Conservation (phyloP, 2,797 vertebrate species). For the Galaxias olidus region DNA sequence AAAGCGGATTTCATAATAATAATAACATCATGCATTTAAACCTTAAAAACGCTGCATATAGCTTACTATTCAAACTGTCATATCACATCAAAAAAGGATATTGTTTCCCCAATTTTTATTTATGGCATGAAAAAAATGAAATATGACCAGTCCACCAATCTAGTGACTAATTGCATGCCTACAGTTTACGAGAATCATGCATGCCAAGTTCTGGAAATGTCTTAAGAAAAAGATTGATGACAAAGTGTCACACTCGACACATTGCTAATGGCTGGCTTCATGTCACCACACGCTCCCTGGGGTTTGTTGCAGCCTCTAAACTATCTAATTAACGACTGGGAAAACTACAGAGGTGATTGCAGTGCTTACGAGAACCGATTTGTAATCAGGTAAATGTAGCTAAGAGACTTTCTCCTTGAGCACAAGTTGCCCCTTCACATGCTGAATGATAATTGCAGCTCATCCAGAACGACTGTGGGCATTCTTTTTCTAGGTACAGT, state of each 20-base stretch:
- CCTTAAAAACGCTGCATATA: too few relatives aligned
- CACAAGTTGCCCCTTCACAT: constrained; percentile 58
- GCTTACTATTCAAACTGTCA: too few relatives aligned
- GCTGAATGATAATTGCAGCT: constrained; percentile 67
- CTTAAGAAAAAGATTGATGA: constrained; percentile 36
- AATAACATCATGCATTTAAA: too few relatives aligned
- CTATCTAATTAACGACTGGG: constrained; percentile 57
- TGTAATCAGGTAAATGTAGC: constrained; percentile 60
- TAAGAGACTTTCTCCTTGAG: constrained; percentile 61
- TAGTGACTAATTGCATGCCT: constrained; percentile 37
- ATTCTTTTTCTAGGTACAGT: constrained; percentile 45
- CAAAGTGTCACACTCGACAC: constrained; percentile 39
- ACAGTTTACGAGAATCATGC: constrained; percentile 29
- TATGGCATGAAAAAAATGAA: too few relatives aligned
- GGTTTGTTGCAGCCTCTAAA: constrained; percentile 50
- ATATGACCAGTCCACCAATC: too few relatives aligned
- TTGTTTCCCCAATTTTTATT: too few relatives aligned
- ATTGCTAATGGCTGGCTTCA: constrained; percentile 42
- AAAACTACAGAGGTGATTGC: constrained; percentile 66
- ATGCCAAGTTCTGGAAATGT: constrained; percentile 8
- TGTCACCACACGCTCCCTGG: constrained; percentile 44
- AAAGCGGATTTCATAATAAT: too few relatives aligned
- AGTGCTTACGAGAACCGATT: constrained; percentile 68
- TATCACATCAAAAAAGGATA: too few relatives aligned
- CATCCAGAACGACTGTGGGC: constrained; percentile 53